phyloP scores from a whole-genome alignment of 2,797 vertebrate species.

The Rallus crepitans region DNA sequence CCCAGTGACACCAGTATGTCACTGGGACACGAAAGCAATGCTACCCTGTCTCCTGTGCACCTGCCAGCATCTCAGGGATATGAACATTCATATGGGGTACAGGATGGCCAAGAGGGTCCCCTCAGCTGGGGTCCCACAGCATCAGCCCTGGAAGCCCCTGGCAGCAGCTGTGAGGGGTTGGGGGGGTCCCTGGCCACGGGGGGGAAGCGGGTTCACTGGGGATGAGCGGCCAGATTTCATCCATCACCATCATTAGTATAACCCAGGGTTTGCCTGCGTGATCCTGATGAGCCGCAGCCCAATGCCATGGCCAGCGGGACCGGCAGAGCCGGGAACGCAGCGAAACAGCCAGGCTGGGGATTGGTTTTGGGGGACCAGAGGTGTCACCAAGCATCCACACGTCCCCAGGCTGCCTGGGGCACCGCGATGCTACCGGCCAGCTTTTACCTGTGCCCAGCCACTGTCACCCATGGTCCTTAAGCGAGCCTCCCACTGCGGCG shows the following conservation, averaged over 20 bases:
- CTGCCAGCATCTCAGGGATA: background rate
- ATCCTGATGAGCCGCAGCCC: background rate
- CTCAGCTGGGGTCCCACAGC: rapidly evolving
- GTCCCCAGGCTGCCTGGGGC: background rate
- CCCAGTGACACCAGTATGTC: background rate
- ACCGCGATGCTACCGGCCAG: rapidly evolving
- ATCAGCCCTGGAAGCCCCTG: background rate
- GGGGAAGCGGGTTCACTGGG: background rate
- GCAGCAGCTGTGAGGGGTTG: background rate
- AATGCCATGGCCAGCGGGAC: background rate
- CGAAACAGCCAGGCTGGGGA: background rate
- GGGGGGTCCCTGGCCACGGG: background rate
- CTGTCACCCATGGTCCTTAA: background rate
- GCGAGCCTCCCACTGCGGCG: background rate
- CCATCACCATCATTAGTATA: background rate
- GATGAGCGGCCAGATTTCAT: background rate
- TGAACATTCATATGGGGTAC: background rate
- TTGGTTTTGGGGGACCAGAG: background rate
- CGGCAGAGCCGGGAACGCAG: background rate
- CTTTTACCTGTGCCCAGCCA: conserved; percentile 29
- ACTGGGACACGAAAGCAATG: background rate
- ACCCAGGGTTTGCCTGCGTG: background rate
- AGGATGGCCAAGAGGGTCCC: background rate
- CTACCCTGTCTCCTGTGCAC: background rate
- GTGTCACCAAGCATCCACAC: rapidly evolving